Evolutionary conservation across 2,797 vertebrate genomes (phyloP).

Genomic region (Sphaeramia orbicularis): DNA sequence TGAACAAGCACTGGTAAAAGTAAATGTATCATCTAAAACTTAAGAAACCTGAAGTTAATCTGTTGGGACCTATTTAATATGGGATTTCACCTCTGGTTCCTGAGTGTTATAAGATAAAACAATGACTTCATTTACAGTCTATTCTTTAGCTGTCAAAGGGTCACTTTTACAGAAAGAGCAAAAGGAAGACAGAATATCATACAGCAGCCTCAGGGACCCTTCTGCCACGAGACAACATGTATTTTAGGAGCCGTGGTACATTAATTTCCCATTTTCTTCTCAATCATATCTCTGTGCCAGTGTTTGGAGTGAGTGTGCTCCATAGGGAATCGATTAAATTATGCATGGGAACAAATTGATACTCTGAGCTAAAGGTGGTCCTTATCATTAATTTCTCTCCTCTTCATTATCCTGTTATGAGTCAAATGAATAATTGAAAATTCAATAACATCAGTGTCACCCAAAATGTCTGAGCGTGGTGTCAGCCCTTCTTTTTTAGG

Average conservation of each 20-base stretch:
- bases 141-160: neutral
- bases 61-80: neutral
- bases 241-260: conserved; percentile 50
- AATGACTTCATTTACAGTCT: neutral
- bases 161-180: conserved; percentile 1
- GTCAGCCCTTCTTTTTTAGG: conserved; percentile 28
- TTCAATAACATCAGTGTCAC: conserved; percentile 43
- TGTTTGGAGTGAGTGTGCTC: conserved; percentile 48
- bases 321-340: conserved; percentile 72
- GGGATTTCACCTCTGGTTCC: neutral
- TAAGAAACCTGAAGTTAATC: neutral
- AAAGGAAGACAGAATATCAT: neutral
- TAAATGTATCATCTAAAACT: too few species aligned
- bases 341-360: conserved; percentile 79
- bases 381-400: conserved; percentile 63
- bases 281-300: conserved; percentile 32
- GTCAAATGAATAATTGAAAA: conserved; percentile 74
- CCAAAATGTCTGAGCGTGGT: conserved; percentile 32
- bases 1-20: too few species aligned
- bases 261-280: conserved; percentile 57
- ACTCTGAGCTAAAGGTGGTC: conserved; percentile 70
- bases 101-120: neutral
- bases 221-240: conserved; percentile 34
- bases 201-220: conserved; percentile 11
- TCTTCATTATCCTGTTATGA: conserved; percentile 76